phyloP scores from a whole-genome alignment of 2,797 vertebrate genomes.

The Chiroxiphia lanceolata region DNA sequence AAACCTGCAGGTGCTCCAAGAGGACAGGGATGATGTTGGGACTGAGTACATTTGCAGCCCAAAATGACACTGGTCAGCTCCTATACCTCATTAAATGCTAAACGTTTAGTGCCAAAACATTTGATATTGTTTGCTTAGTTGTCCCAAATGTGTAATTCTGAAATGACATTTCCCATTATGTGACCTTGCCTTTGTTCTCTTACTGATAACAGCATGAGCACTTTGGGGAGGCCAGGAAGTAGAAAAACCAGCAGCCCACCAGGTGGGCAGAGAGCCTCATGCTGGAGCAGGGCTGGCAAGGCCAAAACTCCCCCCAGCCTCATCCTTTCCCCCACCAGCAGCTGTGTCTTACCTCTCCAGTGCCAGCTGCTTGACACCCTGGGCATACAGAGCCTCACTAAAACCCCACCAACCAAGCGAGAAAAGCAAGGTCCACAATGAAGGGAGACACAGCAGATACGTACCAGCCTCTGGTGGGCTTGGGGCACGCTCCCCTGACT shows the following conservation, averaged over 20 bases:
- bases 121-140: not conserved
- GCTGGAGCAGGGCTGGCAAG: not conserved
- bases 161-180: not conserved
- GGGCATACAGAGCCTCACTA: not conserved
- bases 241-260: not conserved
- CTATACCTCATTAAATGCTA: not conserved
- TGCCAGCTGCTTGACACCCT: not conserved
- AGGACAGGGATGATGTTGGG: not conserved
- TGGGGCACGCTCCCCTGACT: rapidly evolving
- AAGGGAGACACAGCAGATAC: rapidly evolving
- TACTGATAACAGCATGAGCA: not conserved
- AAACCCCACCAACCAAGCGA: not conserved
- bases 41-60: not conserved
- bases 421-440: not conserved
- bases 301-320: not conserved
- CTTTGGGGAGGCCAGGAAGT: not conserved
- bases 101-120: not conserved
- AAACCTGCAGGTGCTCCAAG: not conserved
- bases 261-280: not conserved
- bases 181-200: not conserved
- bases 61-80: not conserved
- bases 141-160: not conserved
- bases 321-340: not conserved
- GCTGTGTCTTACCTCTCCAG: not conserved
- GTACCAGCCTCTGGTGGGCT: not conserved